Conservation (phyloP, 2,113 vertebrate genomes). For the Calonectris borealis region DNA sequence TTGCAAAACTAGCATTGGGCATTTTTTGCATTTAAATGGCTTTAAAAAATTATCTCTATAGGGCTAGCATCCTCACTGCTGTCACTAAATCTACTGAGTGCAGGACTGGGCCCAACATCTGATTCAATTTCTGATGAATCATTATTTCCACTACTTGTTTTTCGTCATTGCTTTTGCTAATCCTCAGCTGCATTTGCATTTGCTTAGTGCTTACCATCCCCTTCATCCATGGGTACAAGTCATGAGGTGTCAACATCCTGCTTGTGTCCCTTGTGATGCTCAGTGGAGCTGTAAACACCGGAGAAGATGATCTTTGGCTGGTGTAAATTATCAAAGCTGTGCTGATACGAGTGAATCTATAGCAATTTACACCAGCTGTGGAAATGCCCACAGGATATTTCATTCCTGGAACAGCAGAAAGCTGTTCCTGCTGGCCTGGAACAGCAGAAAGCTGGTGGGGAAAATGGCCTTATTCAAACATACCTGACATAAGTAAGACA, state of each 20-base stretch:
- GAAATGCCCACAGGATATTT: background rate
- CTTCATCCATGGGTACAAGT: background rate
- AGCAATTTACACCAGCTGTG: background rate
- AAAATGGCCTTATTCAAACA: background rate
- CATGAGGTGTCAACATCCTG: background rate
- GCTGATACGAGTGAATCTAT: background rate
- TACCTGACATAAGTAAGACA: background rate
- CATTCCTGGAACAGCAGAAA: background rate
- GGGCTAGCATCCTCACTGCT: background rate
- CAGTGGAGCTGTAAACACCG: background rate
- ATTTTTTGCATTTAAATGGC: background rate
- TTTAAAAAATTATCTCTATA: background rate
- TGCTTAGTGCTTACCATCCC: background rate
- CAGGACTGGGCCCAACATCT: background rate
- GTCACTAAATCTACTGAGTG: background rate
- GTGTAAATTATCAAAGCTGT: background rate
- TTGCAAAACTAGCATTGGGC: background rate
- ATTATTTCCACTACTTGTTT: constrained; percentile 20
- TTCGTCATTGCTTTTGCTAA: constrained; percentile 26
- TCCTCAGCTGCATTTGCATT: background rate
- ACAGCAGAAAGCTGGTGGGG: background rate
- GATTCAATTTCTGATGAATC: background rate
- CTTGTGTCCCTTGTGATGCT: background rate
- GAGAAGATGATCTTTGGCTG: background rate
- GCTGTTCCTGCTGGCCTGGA: background rate